These are phyloP conservation scores for Cichladusa arquata DNA, from an alignment of 2,113 vertebrate genomes.

Conservation along the genomic window DNA sequence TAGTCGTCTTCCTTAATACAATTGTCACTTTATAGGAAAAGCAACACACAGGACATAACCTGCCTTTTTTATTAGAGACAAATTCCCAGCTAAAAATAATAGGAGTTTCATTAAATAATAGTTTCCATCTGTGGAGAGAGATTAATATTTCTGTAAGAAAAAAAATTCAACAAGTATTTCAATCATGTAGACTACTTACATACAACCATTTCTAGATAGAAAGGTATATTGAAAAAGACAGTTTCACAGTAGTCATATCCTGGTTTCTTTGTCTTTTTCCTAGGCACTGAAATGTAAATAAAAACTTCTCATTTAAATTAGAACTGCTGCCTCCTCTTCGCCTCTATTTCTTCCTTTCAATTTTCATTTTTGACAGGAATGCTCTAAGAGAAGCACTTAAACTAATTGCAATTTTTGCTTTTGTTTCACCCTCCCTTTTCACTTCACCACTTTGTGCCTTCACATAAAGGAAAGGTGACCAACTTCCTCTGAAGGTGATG, in stretches of 20 bases:
- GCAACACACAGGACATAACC: background rate
- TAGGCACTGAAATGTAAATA: background rate
- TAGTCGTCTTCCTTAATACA: background rate
- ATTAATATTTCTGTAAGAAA: background rate
- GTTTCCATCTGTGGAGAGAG: background rate
- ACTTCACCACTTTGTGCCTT: background rate
- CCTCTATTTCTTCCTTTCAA: background rate
- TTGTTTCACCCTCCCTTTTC: slow-evolving; percentile 8
- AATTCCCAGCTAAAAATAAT: background rate
- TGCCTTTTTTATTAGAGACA: background rate
- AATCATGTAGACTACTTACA: background rate
- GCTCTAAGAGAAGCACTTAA: slow-evolving; percentile 22
- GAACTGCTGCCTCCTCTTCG: background rate
- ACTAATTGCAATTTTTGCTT: slow-evolving; percentile 48
- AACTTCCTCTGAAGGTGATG: slow-evolving; percentile 39
- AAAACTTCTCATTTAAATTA: background rate
- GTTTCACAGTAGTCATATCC: background rate
- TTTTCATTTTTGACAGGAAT: slow-evolving; percentile 18
- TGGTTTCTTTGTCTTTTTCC: background rate
- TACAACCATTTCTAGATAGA: background rate
- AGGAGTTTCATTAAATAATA: background rate
- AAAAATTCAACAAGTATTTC: background rate
- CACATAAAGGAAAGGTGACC: slow-evolving; percentile 28
- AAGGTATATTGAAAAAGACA: background rate
- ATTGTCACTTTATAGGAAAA: background rate